Conservation (phyloP, 2,888 invertebrate genomes). For the Phymatocera aterrima region DNA sequence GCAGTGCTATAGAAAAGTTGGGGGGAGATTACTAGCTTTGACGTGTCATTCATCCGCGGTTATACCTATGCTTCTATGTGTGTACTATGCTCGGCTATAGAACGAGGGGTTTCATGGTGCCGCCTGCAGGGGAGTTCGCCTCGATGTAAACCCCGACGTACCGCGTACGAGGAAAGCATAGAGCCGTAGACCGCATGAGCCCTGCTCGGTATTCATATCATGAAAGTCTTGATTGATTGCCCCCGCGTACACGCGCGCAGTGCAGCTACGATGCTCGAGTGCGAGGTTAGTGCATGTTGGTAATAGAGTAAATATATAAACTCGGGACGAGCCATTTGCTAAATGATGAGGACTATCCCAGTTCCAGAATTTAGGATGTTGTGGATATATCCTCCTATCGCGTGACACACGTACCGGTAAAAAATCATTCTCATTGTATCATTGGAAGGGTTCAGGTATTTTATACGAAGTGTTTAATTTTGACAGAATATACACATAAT, state of each 20-base stretch:
- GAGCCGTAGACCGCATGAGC: constrained; percentile 31
- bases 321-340: constrained; percentile 16
- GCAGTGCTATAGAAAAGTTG: constrained; percentile 39
- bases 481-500: neutral
- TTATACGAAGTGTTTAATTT: neutral
- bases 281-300: constrained; percentile 23
- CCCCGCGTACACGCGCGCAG: constrained; percentile 24
- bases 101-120: constrained; percentile 37
- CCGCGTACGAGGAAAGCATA: constrained; percentile 36
- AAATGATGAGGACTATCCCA: constrained; percentile 20
- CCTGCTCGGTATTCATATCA: constrained; percentile 43
- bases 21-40: constrained; percentile 40
- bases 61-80: constrained; percentile 38
- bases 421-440: neutral
- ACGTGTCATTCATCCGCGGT: constrained; percentile 39
- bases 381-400: neutral
- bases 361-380: neutral
- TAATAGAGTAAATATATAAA: constrained; percentile 40
- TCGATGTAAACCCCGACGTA: constrained; percentile 16
- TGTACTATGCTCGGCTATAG: constrained; percentile 1
- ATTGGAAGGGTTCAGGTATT: neutral
- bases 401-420: neutral
- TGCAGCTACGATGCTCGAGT: constrained; percentile 14
- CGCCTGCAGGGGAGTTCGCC: constrained; percentile 35
- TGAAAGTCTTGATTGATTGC: constrained; percentile 45